phyloP scores from a whole-genome alignment of 2,113 vertebrate species.

The Columba janthina region DNA sequence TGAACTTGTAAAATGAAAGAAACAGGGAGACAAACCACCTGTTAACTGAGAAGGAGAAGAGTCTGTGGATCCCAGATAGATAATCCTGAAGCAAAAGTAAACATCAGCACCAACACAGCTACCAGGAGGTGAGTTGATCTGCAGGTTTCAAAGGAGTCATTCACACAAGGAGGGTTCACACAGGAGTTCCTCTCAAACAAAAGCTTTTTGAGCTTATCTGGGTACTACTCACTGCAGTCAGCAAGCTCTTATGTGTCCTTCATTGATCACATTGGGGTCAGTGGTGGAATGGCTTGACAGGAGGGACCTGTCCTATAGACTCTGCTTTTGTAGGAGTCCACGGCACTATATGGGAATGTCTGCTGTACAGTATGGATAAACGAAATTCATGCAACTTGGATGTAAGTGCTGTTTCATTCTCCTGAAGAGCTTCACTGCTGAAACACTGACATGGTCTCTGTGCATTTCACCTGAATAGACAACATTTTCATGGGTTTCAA shows the following conservation, averaged over 20 bases:
- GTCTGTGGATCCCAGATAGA: neutral
- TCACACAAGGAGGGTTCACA: neutral
- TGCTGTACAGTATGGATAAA: neutral
- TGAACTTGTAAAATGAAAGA: neutral
- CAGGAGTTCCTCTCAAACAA: neutral
- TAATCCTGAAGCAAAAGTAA: neutral
- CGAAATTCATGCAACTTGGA: neutral
- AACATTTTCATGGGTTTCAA: neutral
- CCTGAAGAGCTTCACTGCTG: neutral
- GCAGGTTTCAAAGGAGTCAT: neutral
- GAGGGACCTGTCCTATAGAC: neutral
- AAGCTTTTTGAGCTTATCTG: neutral
- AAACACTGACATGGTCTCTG: neutral
- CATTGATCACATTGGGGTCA: accelerated
- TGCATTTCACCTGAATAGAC: neutral
- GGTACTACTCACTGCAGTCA: neutral
- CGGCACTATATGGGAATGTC: neutral
- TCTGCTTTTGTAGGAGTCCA: neutral
- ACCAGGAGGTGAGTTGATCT: neutral
- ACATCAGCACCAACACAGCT: neutral
- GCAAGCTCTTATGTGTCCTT: accelerated
- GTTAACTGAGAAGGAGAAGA: neutral
- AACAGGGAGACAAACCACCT: neutral
- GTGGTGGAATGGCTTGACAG: neutral
- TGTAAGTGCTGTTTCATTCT: neutral